These are phyloP conservation scores for Himalopsyche kuldschensis DNA, from an alignment of 2,888 invertebrate genomes.

Conservation along the genomic window DNA sequence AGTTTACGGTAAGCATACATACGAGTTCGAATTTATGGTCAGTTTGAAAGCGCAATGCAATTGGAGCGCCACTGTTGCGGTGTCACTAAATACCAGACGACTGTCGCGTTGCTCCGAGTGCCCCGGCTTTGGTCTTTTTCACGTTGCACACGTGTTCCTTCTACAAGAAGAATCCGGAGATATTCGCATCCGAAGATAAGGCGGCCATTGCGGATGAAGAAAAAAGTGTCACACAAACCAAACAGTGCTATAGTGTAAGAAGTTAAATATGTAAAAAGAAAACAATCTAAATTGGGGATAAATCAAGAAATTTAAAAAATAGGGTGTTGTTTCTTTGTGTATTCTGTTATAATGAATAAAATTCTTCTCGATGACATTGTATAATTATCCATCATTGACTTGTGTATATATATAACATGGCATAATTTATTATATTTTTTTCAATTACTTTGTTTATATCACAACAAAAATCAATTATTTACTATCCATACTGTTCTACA, in stretches of 20 bases:
- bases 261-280: not conserved
- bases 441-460: too few species aligned
- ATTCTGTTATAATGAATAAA: not conserved
- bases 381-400: not conserved
- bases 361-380: not conserved
- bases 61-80: not conserved
- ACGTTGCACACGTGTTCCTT: slow-evolving; percentile 24
- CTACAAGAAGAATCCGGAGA: not conserved
- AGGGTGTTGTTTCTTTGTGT: not conserved
- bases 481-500: not conserved
- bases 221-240: not conserved
- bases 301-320: not conserved
- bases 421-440: not conserved
- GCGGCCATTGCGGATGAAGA: not conserved
- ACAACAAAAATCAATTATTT: not conserved
- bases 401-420: not conserved
- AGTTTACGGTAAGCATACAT: not conserved
- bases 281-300: not conserved
- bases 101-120: slow-evolving; percentile 5
- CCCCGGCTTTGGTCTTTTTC: slow-evolving; percentile 28
- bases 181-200: not conserved
- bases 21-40: not conserved
- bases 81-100: not conserved
- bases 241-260: not conserved
- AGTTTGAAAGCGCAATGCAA: not conserved